These are phyloP conservation scores for Xenopus laevis DNA, from an alignment of 2,113 vertebrate genomes.

Conservation along the genomic window DNA sequence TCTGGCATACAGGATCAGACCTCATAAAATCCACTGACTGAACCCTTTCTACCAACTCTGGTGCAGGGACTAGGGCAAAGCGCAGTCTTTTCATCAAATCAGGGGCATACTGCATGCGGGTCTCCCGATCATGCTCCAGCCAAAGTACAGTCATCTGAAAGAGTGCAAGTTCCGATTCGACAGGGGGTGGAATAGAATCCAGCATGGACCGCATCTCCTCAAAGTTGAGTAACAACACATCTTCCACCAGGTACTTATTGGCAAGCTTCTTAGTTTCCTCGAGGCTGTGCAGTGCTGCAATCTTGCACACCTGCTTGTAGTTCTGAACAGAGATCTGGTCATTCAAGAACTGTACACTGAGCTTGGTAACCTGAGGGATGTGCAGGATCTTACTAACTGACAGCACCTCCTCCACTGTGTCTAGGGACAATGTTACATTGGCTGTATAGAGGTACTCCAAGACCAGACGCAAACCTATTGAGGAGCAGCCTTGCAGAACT, in stretches of 20 bases:
- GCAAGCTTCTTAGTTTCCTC: conserved; percentile 99
- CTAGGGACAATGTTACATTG: conserved; percentile 97
- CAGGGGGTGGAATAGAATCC: conserved; percentile 92
- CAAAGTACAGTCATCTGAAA: conserved; percentile 99
- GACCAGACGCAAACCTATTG: conserved; percentile 91
- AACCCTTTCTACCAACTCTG: conserved; percentile 96
- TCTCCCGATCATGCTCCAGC: conserved; percentile 98
- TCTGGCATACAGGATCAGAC: conserved; percentile 96
- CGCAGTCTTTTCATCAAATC: conserved; percentile 98
- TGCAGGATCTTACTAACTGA: conserved; percentile 98
- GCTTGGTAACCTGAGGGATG: conserved; percentile 96
- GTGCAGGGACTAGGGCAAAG: conserved; percentile 96
- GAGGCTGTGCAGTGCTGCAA: conserved; percentile 93
- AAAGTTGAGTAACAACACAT: conserved; percentile 97
- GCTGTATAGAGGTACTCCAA: conserved; percentile 98
- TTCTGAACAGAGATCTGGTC: conserved; percentile 99
- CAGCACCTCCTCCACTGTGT: conserved; percentile 98
- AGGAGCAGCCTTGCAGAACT: conserved; percentile 96
- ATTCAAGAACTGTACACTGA: conserved; percentile 98
- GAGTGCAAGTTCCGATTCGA: conserved; percentile 97
- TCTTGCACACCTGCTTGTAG: conserved; percentile 99
- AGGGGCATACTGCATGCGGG: conserved; percentile 94
- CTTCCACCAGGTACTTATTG: conserved; percentile 99
- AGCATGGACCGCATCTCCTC: conserved; percentile 98
- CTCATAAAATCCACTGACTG: conserved; percentile 99